These are phyloP conservation scores for Lamellibrachia satsuma DNA, from an alignment of 2,888 invertebrate genomes.

Conservation along the genomic window DNA sequence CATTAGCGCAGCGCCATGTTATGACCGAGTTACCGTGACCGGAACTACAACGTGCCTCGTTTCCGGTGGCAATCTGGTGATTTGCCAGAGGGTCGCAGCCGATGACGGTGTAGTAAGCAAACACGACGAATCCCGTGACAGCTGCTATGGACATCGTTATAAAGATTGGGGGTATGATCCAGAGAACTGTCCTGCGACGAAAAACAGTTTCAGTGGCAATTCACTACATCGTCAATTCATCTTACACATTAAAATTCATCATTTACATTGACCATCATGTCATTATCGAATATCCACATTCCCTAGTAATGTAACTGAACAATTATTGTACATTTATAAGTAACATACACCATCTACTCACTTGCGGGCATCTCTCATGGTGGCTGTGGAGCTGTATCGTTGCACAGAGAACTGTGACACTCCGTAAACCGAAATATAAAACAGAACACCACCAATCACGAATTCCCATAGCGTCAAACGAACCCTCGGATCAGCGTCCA, in stretches of 20 bases:
- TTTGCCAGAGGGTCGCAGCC: constrained; percentile 28
- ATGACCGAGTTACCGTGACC: background rate
- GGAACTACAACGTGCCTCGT: background rate
- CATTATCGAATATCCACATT: too few relatives aligned
- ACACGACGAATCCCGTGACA: constrained; percentile 19
- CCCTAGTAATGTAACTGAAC: too few relatives aligned
- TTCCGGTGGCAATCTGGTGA: background rate
- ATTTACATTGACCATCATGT: too few relatives aligned
- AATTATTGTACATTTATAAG: too few relatives aligned
- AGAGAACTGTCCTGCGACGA: constrained; percentile 20
- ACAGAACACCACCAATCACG: background rate
- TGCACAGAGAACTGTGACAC: constrained; percentile 3
- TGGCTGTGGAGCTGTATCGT: constrained; percentile 1
- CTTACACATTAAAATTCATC: too few relatives aligned
- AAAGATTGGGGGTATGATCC: background rate
- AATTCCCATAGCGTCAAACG: background rate
- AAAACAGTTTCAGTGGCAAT: background rate
- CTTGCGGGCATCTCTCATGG: background rate
- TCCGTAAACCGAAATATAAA: background rate
- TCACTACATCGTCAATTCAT: too few relatives aligned
- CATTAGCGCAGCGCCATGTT: background rate
- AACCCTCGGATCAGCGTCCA: background rate
- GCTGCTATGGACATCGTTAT: background rate
- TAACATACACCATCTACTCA: background rate
- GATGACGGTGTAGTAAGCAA: constrained; percentile 18